A percentile compares a stretch with the other conserved stretches of the same genome.
Conservation (phyloP, 2,888 invertebrate species). For the Hypsopygia costalis region DNA sequence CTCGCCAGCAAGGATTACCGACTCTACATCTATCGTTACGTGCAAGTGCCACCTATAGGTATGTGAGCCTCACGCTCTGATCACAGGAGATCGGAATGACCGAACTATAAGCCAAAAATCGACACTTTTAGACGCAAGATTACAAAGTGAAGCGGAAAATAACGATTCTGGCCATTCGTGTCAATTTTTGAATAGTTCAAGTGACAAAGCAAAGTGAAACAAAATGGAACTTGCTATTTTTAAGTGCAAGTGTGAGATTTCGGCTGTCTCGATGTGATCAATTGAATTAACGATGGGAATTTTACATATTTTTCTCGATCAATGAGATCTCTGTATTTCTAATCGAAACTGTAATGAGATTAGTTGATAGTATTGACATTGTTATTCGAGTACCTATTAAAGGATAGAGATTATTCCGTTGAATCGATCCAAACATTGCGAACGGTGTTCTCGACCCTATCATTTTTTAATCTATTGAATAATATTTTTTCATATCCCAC, state of each 20-base stretch:
- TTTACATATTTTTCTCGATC: constrained; percentile 54
- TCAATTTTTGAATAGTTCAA: constrained; percentile 65
- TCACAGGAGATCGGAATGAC: constrained; percentile 71
- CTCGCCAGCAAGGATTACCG: constrained; percentile 99
- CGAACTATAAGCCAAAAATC: constrained; percentile 60
- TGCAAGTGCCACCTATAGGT: constrained; percentile 94
- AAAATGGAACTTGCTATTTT: constrained; percentile 45
- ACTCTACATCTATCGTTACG: constrained; percentile 99
- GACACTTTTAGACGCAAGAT: constrained; percentile 53
- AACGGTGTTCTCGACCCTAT: constrained; percentile 75
- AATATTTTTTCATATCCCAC: constrained; percentile 80
- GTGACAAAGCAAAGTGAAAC: constrained; percentile 46
- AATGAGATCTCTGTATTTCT: constrained; percentile 70
- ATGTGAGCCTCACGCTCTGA: constrained; percentile 78
- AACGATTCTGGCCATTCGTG: constrained; percentile 52
- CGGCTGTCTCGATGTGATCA: constrained; percentile 74
- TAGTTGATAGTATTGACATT: constrained; percentile 79
- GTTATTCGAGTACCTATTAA: constrained; percentile 77
- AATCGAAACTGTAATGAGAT: constrained; percentile 78
- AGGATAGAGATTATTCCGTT: constrained; percentile 74
- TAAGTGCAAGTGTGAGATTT: constrained; percentile 62
- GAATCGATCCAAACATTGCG: constrained; percentile 61
- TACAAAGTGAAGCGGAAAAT: constrained; percentile 31
- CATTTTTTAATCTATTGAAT: constrained; percentile 79
- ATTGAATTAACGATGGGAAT: constrained; percentile 51